A percentile compares a stretch with the other conserved stretches of the same genome.
These are phyloP conservation scores for Hirtodrosophila trivittata DNA, from an alignment of 2,888 invertebrate species.

Conservation along the genomic window DNA sequence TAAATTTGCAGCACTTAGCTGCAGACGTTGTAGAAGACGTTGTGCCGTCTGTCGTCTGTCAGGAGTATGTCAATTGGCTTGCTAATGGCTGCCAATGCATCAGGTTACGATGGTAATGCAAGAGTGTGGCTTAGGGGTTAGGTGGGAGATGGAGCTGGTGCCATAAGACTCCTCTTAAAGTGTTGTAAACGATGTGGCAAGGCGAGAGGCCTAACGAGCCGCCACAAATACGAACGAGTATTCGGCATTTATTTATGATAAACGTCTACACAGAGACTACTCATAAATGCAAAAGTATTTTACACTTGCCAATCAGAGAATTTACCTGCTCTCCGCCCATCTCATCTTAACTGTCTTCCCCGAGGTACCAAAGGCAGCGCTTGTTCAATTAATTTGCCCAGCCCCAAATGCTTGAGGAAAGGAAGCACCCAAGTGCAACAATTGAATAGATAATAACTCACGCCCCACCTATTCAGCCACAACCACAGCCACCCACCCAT, in stretches of 20 bases:
- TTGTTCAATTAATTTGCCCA: conserved; percentile 76
- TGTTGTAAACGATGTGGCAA: conserved; percentile 71
- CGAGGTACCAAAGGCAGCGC: conserved; percentile 29
- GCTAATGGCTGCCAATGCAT: conserved; percentile 75
- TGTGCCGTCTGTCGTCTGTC: conserved; percentile 49
- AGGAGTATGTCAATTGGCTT: conserved; percentile 77
- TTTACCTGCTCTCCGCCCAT: not conserved
- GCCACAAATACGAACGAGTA: conserved; percentile 28
- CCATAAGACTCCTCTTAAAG: conserved; percentile 60
- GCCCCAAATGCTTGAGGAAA: conserved; percentile 56
- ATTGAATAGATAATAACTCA: conserved; percentile 83
- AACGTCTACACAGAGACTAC: conserved; percentile 30
- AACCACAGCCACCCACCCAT: conserved; percentile 58
- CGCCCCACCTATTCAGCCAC: conserved; percentile 76
- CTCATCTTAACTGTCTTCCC: conserved; percentile 15
- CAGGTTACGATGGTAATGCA: conserved; percentile 35
- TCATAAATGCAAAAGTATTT: conserved; percentile 55
- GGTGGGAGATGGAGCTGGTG: conserved; percentile 4
- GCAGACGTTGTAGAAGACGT: conserved; percentile 30
- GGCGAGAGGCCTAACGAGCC: conserved; percentile 64
- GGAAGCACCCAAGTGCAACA: conserved; percentile 71
- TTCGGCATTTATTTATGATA: conserved; percentile 69
- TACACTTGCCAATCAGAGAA: conserved; percentile 60
- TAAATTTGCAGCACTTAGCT: conserved; percentile 75
- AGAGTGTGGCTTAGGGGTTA: not conserved